Evolutionary conservation across 2,113 vertebrate genomes (phyloP), one percentile per base, ranked within the genome.

Genomic region (Heterochromis multidens): DNA sequence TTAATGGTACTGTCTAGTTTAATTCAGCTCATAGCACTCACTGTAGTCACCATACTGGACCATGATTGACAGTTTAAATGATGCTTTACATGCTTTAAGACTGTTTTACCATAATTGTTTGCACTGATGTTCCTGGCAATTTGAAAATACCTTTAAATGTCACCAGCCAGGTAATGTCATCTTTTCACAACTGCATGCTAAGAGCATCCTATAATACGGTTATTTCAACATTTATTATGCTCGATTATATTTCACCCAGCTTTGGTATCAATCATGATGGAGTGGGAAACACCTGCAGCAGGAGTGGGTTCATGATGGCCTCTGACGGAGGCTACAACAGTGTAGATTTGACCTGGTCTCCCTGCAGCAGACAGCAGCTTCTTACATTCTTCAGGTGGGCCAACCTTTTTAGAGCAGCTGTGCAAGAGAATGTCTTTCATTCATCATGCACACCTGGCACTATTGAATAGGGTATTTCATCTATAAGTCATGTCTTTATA

Each of bases 231-330:
- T 27, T 8, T 35, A 65, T 16, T 6, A 58, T 65, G 29, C 23
- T 13, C 25, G 11, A 37, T 40, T 78, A 19, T 2, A n/a, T 65
- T 70, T 56, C 1, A 78, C 83, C 1, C 92, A 99, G 98, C 89
- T 97, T 99, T 56, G 98, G 98, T 79, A 96, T 99, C 85, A 95
- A 96, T 79, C 99, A 99, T 0, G 99, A 99, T 2, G 97, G 97
- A 0, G 93, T 89, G 1, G 96, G 93, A 0, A 98, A 97, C 92
- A 56, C 33, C 52, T 99, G 99, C 87, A 92, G 92, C 89, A 91
- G 95, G 82, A 93, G 95, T 1, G 96, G 97, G 5, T 96, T 97
- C 80, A 97, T 99, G 92, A 99, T 99, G 98, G 97, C 97, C 0
- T 93, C 97, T 0, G 97, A 97, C 4, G 96, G 97, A 1, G 96